phyloP scores from a whole-genome alignment of 2,888 invertebrate genomes.

The Cyclophora punctaria region DNA sequence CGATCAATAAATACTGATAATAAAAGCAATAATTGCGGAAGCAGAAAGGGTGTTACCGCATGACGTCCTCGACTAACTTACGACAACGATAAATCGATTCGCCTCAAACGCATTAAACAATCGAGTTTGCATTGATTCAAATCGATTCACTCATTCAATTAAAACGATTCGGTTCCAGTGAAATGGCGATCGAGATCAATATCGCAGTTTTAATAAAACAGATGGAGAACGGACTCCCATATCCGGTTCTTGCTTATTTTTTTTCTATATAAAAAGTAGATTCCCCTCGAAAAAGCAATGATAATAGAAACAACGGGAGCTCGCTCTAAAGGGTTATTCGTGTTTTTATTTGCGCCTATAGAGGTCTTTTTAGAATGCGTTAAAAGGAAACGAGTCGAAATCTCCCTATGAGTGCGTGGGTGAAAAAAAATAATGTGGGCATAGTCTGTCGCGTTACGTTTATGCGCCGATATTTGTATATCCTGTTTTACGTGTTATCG shows the following conservation, averaged over 20 bases:
- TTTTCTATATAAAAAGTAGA: conserved; percentile 44
- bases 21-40: conserved; percentile 47
- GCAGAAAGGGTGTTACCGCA: conserved; percentile 48
- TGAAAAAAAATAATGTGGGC: conserved; percentile 44
- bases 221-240: conserved; percentile 59
- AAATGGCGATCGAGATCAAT: conserved; percentile 57
- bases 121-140: conserved; percentile 42
- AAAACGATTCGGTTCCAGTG: conserved; percentile 35
- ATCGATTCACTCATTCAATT: conserved; percentile 61
- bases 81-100: conserved; percentile 56
- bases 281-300: conserved; percentile 60
- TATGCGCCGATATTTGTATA: conserved; percentile 27
- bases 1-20: conserved; percentile 41
- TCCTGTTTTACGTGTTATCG: conserved; percentile 25
- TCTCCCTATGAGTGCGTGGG: conserved; percentile 38
- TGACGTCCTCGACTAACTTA: conserved; percentile 37
- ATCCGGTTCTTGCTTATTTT: conserved; percentile 62
- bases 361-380: conserved; percentile 52
- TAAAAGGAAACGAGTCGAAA: conserved; percentile 50
- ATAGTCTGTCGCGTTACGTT: conserved; percentile 28
- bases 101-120: conserved; percentile 57
- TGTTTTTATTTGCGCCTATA: conserved; percentile 58
- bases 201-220: conserved; percentile 72
- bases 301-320: conserved; percentile 69
- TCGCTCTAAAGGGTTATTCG: conserved; percentile 60